A percentile compares a stretch with the other conserved stretches of the same genome.
phyloP scores from a whole-genome alignment of 2,113 vertebrate genomes.

The Poecile atricapillus region DNA sequence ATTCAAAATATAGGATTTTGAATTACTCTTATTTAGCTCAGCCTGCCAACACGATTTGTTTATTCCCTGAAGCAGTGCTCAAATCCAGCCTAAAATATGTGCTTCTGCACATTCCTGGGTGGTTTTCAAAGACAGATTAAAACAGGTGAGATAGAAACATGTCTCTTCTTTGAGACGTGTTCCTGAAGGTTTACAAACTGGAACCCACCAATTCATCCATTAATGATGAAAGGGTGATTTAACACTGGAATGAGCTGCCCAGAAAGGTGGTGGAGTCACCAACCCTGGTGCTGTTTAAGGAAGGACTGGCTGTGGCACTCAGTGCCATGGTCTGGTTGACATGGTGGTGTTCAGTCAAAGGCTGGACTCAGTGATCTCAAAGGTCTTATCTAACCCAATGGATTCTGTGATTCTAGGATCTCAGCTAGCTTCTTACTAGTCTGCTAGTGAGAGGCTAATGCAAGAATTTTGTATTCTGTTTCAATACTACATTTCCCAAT shows the following conservation, averaged over 20 bases:
- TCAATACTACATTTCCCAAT: not conserved
- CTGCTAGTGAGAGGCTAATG: not conserved
- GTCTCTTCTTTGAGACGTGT: rapidly evolving
- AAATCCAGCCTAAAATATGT: not conserved
- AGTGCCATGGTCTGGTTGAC: not conserved
- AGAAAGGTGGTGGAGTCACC: too few relatives aligned
- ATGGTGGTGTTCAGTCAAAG: rapidly evolving
- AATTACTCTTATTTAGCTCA: not conserved
- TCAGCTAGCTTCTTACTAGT: not conserved
- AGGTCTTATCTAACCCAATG: not conserved
- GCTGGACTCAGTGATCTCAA: not conserved
- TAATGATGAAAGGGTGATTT: not conserved
- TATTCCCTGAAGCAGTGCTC: not conserved
- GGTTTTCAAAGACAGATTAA: not conserved
- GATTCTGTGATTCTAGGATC: not conserved
- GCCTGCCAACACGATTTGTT: not conserved
- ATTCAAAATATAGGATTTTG: not conserved
- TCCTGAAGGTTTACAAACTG: not conserved
- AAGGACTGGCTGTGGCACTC: not conserved
- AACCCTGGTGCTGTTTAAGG: not conserved
- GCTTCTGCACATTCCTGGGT: not conserved
- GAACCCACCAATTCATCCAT: not conserved
- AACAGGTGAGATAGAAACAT: too few relatives aligned
- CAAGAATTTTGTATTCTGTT: not conserved
- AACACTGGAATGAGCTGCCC: not conserved